These are phyloP conservation scores for Sitophilus oryzae DNA, from an alignment of 1,140 invertebrate species.

Conservation along the genomic window DNA sequence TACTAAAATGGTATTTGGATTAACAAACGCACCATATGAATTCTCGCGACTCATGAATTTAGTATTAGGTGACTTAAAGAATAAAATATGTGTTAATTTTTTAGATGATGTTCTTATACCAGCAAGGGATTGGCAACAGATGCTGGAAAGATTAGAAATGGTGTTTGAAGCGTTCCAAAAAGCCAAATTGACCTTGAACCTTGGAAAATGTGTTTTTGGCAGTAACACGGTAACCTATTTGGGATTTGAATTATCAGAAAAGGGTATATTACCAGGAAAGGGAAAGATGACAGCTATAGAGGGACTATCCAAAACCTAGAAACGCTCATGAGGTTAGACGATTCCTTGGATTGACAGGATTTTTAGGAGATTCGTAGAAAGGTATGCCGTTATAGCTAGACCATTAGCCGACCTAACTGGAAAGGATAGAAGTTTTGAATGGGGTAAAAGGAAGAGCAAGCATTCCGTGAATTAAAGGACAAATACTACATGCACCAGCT, in stretches of 20 bases:
- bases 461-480: slow-evolving; percentile 23
- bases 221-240: slow-evolving; percentile 23
- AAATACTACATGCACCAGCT: neutral
- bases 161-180: no score
- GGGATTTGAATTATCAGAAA: neutral
- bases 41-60: no score
- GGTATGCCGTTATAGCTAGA: slow-evolving; percentile 27
- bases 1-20: no score
- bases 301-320: neutral
- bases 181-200: no score
- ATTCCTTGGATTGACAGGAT: slow-evolving; percentile 42
- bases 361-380: slow-evolving; percentile 32
- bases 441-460: slow-evolving; percentile 12
- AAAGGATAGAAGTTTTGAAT: slow-evolving; percentile 13
- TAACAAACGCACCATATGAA: no score
- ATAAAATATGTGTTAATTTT: no score
- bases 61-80: no score
- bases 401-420: slow-evolving; percentile 21
- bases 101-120: slow-evolving; percentile 26
- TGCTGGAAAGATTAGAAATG: slow-evolving; percentile 19
- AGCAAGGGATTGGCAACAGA: slow-evolving; percentile 30
- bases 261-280: no score
- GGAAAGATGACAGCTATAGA: no score
- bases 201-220: slow-evolving; percentile 33
- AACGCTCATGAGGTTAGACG: slow-evolving; percentile 27